Base-by-base conservation (phyloP, 2,797 vertebrate species). In the Etheostoma perlongum region DNA sequence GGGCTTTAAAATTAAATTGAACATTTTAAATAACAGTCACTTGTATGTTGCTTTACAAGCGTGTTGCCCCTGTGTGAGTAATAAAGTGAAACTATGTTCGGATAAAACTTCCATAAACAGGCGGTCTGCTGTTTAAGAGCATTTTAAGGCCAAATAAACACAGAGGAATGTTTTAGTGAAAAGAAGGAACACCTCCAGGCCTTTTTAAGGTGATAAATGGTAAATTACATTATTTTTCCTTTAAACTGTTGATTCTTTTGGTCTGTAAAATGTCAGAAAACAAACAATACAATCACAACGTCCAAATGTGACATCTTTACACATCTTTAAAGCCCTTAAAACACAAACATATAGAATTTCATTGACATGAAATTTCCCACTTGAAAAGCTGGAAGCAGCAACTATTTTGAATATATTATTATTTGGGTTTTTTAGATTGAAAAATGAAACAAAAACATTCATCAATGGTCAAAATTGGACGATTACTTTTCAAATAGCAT, bases 51-150 rank as follows among this genome's bases (percentile, higher is more conserved):
- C 36, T 40, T 40, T 40, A 40, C 36, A 40, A 40, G 36, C 36
- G n/a, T n/a, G n/a, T n/a, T n/a, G 48, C 59, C 23, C 8, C 68
- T 48, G 15, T 10, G 74, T 53, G 69, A 82, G 74, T 40, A 61
- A 49, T 25, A 19, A 72, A 72, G 44, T 14, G 14, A 76, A 5
- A 15, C 19, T 2, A 6, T 4, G 61, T 70, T 42, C 19, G 48
- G 25, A 52, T 51, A 33, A 67, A 71, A 64, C n/a, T 2, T 15
- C 42, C 40, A 59, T 48, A 65, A 73, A 69, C 42, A 46, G 15
- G 47, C 1, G 12, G 23, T 44, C 0, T 72, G 60, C 36, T 21
- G 4, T 66, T 66, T 52, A 36, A 25, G 57, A 53, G 2, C n/a
- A 10, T 11, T 73, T 70, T 7, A 40, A 8, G 21, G 19, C 18